Conservation (phyloP, 2,888 invertebrate genomes). For the Drosophila affinis region DNA sequence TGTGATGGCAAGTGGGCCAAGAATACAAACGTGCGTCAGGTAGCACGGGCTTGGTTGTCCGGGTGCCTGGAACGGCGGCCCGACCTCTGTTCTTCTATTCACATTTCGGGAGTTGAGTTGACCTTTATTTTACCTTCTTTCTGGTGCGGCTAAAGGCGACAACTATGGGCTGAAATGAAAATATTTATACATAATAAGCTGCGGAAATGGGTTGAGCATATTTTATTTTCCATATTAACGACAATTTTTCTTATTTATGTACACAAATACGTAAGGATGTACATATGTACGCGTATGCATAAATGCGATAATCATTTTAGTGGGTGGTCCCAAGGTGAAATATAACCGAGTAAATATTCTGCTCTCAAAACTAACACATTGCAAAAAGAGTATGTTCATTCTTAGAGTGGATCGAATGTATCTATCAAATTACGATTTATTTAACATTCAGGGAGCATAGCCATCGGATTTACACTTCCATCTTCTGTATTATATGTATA, state of each 20-base stretch:
- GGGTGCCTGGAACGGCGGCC: constrained; percentile 15
- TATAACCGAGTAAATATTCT: too few relatives aligned
- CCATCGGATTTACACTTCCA: too few relatives aligned
- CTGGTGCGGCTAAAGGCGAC: constrained; percentile 2
- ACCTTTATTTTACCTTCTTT: constrained; percentile 25
- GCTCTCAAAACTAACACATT: neutral
- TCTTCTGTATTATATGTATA: too few relatives aligned
- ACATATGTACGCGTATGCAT: too few relatives aligned
- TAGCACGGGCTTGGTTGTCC: constrained; percentile 15
- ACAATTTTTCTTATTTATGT: neutral
- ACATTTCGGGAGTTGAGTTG: constrained; percentile 4
- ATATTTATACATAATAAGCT: constrained; percentile 15
- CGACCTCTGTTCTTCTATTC: constrained; percentile 31
- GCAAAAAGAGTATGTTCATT: neutral
- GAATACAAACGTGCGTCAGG: constrained; percentile 23
- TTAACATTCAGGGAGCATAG: too few relatives aligned
- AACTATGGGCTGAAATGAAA: constrained; percentile 26
- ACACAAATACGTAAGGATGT: too few relatives aligned
- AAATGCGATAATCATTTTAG: too few relatives aligned
- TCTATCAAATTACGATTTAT: too few relatives aligned
- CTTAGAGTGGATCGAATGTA: too few relatives aligned
- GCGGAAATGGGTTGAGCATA: constrained; percentile 3
- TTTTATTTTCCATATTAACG: neutral
- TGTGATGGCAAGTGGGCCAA: constrained; percentile 22
- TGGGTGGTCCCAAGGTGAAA: too few relatives aligned